Conservation (phyloP, 2,797 vertebrate species). For the Micromesistius poutassou region DNA sequence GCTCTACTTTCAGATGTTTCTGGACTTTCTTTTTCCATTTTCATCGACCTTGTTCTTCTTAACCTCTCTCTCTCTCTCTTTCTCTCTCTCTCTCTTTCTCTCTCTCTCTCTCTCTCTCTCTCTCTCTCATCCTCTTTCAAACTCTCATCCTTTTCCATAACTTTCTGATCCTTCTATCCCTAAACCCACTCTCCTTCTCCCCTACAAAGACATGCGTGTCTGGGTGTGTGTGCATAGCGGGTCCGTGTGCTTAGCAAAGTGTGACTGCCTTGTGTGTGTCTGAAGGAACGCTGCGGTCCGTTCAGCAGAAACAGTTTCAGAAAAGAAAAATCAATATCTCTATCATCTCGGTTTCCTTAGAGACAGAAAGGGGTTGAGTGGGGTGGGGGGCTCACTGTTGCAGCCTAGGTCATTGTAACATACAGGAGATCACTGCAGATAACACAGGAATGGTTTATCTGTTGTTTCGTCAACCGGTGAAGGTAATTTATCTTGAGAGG, state of each 20-base stretch:
- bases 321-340: slow-evolving; percentile 43
- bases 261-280: slow-evolving; percentile 20
- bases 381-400: neutral
- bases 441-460: too few relatives aligned
- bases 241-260: neutral
- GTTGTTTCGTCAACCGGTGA: too few relatives aligned
- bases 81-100: slow-evolving; percentile 29
- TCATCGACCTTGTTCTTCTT: slow-evolving; percentile 23
- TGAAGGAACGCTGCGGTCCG: slow-evolving; percentile 18
- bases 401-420: neutral
- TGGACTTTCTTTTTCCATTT: slow-evolving; percentile 28
- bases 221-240: neutral
- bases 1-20: neutral
- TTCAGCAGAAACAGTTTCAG: slow-evolving; percentile 38
- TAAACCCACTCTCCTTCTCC: neutral
- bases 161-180: slow-evolving; percentile 3
- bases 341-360: slow-evolving; percentile 25
- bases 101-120: slow-evolving; percentile 25
- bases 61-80: slow-evolving; percentile 21
- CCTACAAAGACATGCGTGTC: neutral
- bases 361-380: slow-evolving; percentile 14
- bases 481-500: too few relatives aligned
- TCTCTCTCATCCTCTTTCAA: slow-evolving; percentile 20
- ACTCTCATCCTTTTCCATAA: neutral
- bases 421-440: neutral